Percentiles rank a stretch among this genome's conserved stretches.
These are phyloP conservation scores for Rotaria magnacalcarata DNA, from an alignment of 2,888 invertebrate genomes.

Conservation along the genomic window DNA sequence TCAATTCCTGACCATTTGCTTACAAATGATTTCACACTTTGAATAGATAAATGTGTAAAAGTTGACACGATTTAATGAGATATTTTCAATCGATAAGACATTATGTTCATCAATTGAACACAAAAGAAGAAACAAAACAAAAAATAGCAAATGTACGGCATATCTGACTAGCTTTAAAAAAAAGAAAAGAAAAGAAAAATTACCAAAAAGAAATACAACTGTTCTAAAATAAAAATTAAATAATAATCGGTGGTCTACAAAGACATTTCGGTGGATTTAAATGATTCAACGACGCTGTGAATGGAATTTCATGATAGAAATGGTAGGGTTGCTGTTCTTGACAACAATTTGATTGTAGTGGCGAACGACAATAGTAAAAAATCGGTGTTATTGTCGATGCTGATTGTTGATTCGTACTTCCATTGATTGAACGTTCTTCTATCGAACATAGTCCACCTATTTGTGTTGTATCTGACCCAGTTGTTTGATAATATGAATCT, in stretches of 20 bases:
- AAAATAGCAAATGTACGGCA: constrained; percentile 23
- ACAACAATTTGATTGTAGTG: background rate
- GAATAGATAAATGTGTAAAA: background rate
- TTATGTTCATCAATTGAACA: background rate
- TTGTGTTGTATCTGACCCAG: constrained; percentile 15
- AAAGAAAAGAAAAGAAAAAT: background rate
- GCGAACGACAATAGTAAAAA: constrained; percentile 4
- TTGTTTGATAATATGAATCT: background rate
- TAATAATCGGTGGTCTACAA: background rate
- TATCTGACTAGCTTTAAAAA: constrained; percentile 8
- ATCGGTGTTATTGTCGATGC: background rate
- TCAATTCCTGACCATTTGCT: background rate
- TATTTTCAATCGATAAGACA: constrained; percentile 20
- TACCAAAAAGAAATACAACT: background rate
- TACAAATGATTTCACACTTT: constrained; percentile 14
- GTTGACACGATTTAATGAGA: constrained; percentile 24
- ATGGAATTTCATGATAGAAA: constrained; percentile 34
- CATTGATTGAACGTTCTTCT: constrained; percentile 4
- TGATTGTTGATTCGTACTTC: background rate
- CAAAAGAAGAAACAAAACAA: background rate
- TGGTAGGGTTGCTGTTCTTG: constrained; percentile 15
- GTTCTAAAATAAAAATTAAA: background rate
- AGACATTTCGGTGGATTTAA: background rate
- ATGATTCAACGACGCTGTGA: background rate
- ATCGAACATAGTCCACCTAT: background rate